Percentiles rank a stretch among this genome's conserved stretches.
Conservation (phyloP, 1,140 invertebrate genomes). For the Vanessa atalanta region DNA sequence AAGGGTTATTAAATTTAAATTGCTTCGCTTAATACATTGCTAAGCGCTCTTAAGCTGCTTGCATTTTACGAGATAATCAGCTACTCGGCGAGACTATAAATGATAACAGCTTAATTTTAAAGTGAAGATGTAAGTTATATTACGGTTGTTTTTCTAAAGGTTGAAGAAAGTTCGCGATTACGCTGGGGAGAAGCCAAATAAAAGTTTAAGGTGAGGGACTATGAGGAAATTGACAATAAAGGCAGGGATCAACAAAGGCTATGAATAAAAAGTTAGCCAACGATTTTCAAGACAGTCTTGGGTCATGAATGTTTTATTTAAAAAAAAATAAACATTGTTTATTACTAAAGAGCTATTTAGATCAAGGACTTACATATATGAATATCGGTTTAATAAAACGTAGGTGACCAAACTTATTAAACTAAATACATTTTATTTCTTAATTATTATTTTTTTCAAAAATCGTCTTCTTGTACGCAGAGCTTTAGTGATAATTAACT, state of each 20-base stretch:
- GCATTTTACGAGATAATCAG: conserved; percentile 1
- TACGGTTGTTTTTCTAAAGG: background rate
- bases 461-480: too few relatives aligned
- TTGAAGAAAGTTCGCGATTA: conserved; percentile 13
- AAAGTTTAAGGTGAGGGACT: conserved; percentile 18
- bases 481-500: too few relatives aligned
- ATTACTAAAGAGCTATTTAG: too few relatives aligned
- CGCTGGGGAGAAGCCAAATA: conserved; percentile 3
- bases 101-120: conserved; percentile 5
- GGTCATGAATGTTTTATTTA: too few relatives aligned
- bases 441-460: too few relatives aligned
- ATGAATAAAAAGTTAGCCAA: conserved; percentile 13
- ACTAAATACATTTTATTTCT: too few relatives aligned
- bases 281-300: background rate
- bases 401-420: too few relatives aligned
- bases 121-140: conserved; percentile 4
- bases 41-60: background rate
- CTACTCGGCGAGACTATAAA: background rate
- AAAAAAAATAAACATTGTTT: too few relatives aligned
- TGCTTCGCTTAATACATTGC: background rate
- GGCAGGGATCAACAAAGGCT: conserved; percentile 4
- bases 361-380: too few relatives aligned
- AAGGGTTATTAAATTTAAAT: background rate
- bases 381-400: too few relatives aligned
- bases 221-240: conserved; percentile 21